Base-by-base conservation (phyloP, 2,113 vertebrate species). In the Rhabdomys dilectus region DNA sequence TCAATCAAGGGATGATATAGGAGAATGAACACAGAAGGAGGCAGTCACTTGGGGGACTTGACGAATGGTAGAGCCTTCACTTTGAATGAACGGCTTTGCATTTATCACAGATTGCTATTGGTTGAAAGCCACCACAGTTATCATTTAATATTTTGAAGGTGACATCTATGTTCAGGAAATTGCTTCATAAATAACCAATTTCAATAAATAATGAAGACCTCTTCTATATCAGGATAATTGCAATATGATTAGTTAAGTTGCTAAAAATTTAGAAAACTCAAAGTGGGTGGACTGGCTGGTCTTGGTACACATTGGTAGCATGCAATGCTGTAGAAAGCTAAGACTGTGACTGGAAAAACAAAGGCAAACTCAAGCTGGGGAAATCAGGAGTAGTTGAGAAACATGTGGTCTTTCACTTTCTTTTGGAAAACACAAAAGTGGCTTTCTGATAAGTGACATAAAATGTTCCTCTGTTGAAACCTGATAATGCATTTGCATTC, bases 61-160 rank as follows among this genome's bases (percentile, higher is more conserved):
- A 96, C 88, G 58, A 93, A 93, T 93, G 76, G 88, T 6, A 16
- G 7, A 82, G 31, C 45, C 42, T 86, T 97, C 26, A 76, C 45
- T 93, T 81, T 68, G 84, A 92, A 80, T 77, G 84, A 94, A 94
- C 36, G 66, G 24, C 80, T 97, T 92, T 97, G 60, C 72, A 58
- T 92, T 81, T 93, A 72, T 31, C 84, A 94, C 76, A 58, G 73
- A 86, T 88, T 89, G 80, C 58, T 84, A 90, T 58, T 1, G 22
- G 56, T 86, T 10, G 64, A 95, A 96, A 97, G 56, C 42, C 42
- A 93, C n/a, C 7, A 64, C 12, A 72, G 89, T 95, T 85, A 93
- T 91, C 86, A 82, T 89, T 97, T 97, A 91, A 92, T 88, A 64
- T 17, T 92, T 95, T 88, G 76, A 70, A 96, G 88, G 80, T 95